Percentiles rank a stretch among this genome's conserved stretches.
Evolutionary conservation across 2,888 invertebrate genomes (phyloP).

Genomic region (Coenonympha arcania): DNA sequence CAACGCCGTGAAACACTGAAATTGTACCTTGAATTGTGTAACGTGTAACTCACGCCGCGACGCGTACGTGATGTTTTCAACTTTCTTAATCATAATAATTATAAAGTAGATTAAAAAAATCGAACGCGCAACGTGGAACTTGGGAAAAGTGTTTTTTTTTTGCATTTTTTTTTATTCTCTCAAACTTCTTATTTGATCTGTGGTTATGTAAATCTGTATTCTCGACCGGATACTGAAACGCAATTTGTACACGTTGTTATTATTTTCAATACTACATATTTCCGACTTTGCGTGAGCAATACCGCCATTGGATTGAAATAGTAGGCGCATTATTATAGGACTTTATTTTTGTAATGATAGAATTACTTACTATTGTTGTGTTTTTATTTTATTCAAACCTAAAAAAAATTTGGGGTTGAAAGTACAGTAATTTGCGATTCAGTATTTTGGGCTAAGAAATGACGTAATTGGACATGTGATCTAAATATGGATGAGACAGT

Average conservation of each 20-base stretch:
- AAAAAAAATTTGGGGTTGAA: background rate
- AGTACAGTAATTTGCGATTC: background rate
- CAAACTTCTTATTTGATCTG: too few relatives aligned
- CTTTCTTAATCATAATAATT: constrained; percentile 15
- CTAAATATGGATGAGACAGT: constrained; percentile 1
- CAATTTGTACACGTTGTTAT: too few relatives aligned
- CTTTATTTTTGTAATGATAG: too few relatives aligned
- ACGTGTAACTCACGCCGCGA: constrained; percentile 22
- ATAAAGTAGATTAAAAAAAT: constrained; percentile 8
- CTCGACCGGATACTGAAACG: too few relatives aligned
- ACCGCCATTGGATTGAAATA: too few relatives aligned
- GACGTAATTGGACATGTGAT: constrained; percentile 16
- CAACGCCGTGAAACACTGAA: constrained; percentile 32
- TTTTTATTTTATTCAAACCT: too few relatives aligned
- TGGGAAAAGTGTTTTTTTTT: background rate
- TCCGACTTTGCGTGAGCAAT: too few relatives aligned
- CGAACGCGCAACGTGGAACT: constrained; percentile 16
- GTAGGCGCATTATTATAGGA: too few relatives aligned
- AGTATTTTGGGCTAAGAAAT: background rate
- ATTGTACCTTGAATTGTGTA: constrained; percentile 26
- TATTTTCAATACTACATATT: too few relatives aligned
- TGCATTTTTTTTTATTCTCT: background rate
- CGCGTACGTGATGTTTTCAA: constrained; percentile 20
- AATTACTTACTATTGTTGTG: too few relatives aligned
- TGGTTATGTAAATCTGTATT: too few relatives aligned